These are phyloP conservation scores for Thelaira solivaga DNA, from an alignment of 2,888 invertebrate species.

Conservation along the genomic window DNA sequence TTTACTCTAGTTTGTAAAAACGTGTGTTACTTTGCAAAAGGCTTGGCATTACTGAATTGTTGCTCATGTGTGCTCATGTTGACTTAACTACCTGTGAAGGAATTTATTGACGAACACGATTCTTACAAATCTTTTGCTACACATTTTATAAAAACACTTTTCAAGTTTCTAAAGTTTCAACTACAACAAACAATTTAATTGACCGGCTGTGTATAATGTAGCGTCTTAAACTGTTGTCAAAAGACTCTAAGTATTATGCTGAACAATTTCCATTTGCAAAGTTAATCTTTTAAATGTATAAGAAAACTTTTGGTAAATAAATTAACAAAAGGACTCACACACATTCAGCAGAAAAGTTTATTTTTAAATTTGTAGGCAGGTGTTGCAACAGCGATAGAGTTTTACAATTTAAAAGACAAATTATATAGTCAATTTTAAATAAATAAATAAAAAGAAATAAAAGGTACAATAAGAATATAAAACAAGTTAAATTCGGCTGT, in stretches of 20 bases:
- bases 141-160: neutral
- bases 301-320: neutral
- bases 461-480: too few relatives aligned
- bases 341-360: slow-evolving; percentile 4
- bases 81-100: neutral
- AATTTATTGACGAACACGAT: neutral
- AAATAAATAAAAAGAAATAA: too few relatives aligned
- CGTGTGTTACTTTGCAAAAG: slow-evolving; percentile 4
- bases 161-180: neutral
- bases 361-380: neutral
- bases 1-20: slow-evolving; percentile 9
- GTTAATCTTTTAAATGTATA: slow-evolving; percentile 1
- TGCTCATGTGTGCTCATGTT: neutral
- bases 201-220: neutral
- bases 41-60: slow-evolving; percentile 15
- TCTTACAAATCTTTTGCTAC: neutral
- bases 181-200: neutral
- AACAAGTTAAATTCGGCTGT: too few relatives aligned
- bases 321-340: slow-evolving; percentile 12
- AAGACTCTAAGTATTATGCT: neutral
- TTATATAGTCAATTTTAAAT: too few relatives aligned
- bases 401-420: too few relatives aligned
- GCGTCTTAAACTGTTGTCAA: neutral
- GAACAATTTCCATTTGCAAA: neutral
- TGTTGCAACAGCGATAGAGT: neutral